Conservation (phyloP, 2,888 invertebrate species). For the Macrosiphum euphorbiae region DNA sequence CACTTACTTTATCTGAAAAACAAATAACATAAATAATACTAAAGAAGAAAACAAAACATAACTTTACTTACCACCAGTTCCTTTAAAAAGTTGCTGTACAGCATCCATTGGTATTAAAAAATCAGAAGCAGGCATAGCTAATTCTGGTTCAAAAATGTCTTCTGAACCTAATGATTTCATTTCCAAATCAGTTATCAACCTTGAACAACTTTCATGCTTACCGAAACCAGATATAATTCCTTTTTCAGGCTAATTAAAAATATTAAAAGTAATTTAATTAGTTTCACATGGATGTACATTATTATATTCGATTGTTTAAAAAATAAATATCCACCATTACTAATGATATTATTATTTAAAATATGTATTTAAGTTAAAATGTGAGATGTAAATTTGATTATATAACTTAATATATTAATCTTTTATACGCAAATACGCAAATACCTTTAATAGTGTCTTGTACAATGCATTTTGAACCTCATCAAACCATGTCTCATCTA, state of each 20-base stretch:
- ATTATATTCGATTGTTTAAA: constrained; percentile 67
- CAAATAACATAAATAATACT: neutral
- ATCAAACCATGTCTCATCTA: constrained; percentile 85
- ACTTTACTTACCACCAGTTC: constrained; percentile 54
- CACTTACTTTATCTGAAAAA: constrained; percentile 56
- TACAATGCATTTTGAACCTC: constrained; percentile 82
- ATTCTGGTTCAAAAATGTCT: constrained; percentile 47
- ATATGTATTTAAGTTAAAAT: neutral
- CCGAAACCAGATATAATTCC: constrained; percentile 75
- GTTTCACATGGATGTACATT: neutral
- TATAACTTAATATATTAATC: neutral
- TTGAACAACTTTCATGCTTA: constrained; percentile 77
- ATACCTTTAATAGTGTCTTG: constrained; percentile 73
- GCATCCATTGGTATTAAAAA: constrained; percentile 60
- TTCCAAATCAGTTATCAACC: constrained; percentile 81
- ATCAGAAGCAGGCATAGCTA: constrained; percentile 41
- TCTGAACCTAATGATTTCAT: constrained; percentile 69
- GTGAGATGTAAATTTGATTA: neutral
- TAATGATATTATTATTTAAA: constrained; percentile 68
- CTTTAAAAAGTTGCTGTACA: constrained; percentile 60
- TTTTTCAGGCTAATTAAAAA: constrained; percentile 71
- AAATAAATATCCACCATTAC: neutral
- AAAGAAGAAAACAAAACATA: neutral
- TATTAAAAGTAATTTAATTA: constrained; percentile 74
- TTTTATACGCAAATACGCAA: constrained; percentile 61